Evolutionary conservation across 64 coral and sea anemone species (phyloP).

Genomic region (Platygyra sinensis): DNA sequence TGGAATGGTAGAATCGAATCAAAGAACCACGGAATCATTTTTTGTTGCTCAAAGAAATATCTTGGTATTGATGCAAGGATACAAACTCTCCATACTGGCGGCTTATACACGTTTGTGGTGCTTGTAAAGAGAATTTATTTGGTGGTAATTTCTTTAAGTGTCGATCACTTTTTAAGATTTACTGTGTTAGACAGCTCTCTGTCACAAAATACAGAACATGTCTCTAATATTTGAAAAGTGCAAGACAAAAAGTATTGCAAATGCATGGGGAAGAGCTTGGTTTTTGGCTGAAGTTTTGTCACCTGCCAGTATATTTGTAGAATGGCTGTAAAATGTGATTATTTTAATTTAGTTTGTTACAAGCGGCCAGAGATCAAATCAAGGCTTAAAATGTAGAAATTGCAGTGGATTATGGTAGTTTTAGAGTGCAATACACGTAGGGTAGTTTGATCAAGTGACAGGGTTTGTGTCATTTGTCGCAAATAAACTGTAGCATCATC

Average conservation of each 20-base stretch:
- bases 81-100: too few relatives aligned
- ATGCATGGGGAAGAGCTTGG: background rate
- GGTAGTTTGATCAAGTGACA: background rate
- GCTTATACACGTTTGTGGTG: too few relatives aligned
- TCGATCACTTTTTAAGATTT: background rate
- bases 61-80: too few relatives aligned
- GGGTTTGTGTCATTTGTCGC: slow-evolving; percentile 11
- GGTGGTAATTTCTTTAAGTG: too few relatives aligned
- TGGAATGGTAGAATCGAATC: too few relatives aligned
- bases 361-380: background rate
- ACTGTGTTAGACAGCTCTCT: too few relatives aligned
- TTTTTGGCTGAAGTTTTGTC: background rate
- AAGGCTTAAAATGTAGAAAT: background rate
- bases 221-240: background rate
- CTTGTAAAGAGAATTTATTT: too few relatives aligned
- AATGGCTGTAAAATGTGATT: slow-evolving; percentile 7
- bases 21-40: too few relatives aligned
- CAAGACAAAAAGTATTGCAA: too few relatives aligned
- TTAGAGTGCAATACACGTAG: background rate
- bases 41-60: too few relatives aligned
- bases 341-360: background rate
- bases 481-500: slow-evolving; percentile 18
- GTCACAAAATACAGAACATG: too few relatives aligned
- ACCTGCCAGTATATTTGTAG: slow-evolving; percentile 18
- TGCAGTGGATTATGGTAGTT: background rate